Evolutionary conservation across 1,140 invertebrate species (phyloP), one percentile per base, ranked within the genome.

Genomic region (Drosophila mojavensis): DNA sequence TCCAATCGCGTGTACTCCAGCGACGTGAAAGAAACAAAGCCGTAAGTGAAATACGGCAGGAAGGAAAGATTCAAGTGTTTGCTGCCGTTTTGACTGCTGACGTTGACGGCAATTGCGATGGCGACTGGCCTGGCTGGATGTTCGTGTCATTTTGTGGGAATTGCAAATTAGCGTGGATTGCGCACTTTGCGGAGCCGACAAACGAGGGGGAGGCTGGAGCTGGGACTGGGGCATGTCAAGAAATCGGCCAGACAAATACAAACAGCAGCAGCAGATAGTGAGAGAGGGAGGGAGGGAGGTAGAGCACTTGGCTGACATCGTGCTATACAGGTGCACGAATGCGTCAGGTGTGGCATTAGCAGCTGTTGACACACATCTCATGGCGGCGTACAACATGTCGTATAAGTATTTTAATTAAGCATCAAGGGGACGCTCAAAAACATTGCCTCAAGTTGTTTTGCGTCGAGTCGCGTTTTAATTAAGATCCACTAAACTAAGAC

Each of bases 321-420:
- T 75, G 81, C 60, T 20, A 43, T 39, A 48, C 41, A 63, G n/a
- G 43, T 58, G 55, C 50, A 45, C 9, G 54, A 66, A 24, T 47
- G 43, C 54, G 63, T 10, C 64, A 76, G 75, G 79, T 78, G 80
- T 70, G 81, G 75, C 75, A 63, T 79, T 74, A 81, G 79, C 76
- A 77, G 79, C 83, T 88, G 83, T 88, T 88, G 83, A 88, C 83
- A 88, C 61, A 88, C 69, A 89, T 86, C 68, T 30, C 67, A 76
- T 70, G 41, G 54, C 48, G 33, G 53, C 33, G 83, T 79, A 88
- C 79, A 77, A 79, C 83, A 88, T 88, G 83, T 88, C 83, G 84
- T 83, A 83, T 89, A 89, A 88, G 83, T 88, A 88, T 88, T 88
- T 88, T 88, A 88, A 88, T 88, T 88, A 88, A 88, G 84, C 84